Conservation (phyloP, 2,888 invertebrate genomes). For the Polydrusus cervinus region DNA sequence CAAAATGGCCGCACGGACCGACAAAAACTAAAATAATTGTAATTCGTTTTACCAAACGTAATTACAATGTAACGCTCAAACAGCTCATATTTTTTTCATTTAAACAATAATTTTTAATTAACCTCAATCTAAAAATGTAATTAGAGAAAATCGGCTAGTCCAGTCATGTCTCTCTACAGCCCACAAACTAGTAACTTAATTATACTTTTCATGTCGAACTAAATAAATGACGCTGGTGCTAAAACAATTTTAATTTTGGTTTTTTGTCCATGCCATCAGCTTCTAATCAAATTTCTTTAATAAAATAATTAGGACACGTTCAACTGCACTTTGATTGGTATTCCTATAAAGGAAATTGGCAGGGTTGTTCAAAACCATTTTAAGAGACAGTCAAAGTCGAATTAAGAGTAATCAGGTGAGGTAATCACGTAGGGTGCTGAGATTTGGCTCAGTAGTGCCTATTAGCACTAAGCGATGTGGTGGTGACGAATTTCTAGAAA, state of each 20-base stretch:
- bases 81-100: too few relatives aligned
- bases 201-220: neutral
- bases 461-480: slow-evolving; percentile 53
- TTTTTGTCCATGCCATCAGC: neutral
- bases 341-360: slow-evolving; percentile 50
- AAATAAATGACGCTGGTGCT: neutral
- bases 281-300: slow-evolving; percentile 14
- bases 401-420: slow-evolving; percentile 57
- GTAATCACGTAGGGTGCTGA: slow-evolving; percentile 58
- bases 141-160: neutral
- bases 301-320: slow-evolving; percentile 33
- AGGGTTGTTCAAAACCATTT: slow-evolving; percentile 55
- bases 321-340: slow-evolving; percentile 45
- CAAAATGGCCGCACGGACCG: too few relatives aligned
- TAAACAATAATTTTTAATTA: too few relatives aligned
- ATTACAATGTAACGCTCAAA: too few relatives aligned
- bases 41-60: too few relatives aligned
- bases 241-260: slow-evolving; percentile 6
- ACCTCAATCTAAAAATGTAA: too few relatives aligned
- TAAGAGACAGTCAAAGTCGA: slow-evolving; percentile 50
- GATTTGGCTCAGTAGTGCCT: slow-evolving; percentile 59
- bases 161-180: neutral
- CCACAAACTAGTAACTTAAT: neutral
- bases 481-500: slow-evolving; percentile 45
- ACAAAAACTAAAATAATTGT: too few relatives aligned